Evolutionary conservation across 2,797 vertebrate genomes (phyloP), one percentile per base, ranked within the genome.

Genomic region (Buphagus erythrorhynchus): DNA sequence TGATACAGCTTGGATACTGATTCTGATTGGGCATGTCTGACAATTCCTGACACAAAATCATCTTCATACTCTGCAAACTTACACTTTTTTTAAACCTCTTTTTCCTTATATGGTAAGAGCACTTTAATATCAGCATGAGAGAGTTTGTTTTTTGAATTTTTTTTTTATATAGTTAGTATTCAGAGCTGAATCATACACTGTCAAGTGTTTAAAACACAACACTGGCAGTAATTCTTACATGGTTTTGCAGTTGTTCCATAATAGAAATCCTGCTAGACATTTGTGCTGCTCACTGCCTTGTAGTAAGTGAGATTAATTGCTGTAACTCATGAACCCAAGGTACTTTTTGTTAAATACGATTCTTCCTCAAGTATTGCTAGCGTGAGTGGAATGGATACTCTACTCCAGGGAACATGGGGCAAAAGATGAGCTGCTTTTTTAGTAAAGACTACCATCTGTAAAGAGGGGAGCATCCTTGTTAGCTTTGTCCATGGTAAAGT

Each of bases 361-460:
- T 45, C 22, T 71, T 73, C 26, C 46, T 81, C 33, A 55, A 22
- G 35, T 74, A 4, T 65, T 80, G 57, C 16, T 87, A n/a, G 28
- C 12, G 5, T 55, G 29, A 59, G n/a, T 29, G 31, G 40, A 72
- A 48, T 29, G 21, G 46, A 49, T 63, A 20, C 54, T 45, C 68
- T 15, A 26, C 57, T 28, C 11, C 3, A 15, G 1, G n/a, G 22
- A 5, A 1, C 0, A 0, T 21, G 26, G 26, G 8, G 5, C 2
- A 6, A 36, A 83, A 80, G 43, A 58, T 11, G 12, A 83, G 35
- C 46, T 86, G 61, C 45, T 10, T 38, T 62, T 87, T 59, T 9
- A 68, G 36, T 26, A 52, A 45, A 59, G 19, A 36, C 29, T 9
- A 40, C 28, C 31, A n/a, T n/a, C 28, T 42, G 62, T 18, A 55